These are phyloP conservation scores for Hydraecia micacea DNA, from an alignment of 2,888 invertebrate species.

Conservation along the genomic window DNA sequence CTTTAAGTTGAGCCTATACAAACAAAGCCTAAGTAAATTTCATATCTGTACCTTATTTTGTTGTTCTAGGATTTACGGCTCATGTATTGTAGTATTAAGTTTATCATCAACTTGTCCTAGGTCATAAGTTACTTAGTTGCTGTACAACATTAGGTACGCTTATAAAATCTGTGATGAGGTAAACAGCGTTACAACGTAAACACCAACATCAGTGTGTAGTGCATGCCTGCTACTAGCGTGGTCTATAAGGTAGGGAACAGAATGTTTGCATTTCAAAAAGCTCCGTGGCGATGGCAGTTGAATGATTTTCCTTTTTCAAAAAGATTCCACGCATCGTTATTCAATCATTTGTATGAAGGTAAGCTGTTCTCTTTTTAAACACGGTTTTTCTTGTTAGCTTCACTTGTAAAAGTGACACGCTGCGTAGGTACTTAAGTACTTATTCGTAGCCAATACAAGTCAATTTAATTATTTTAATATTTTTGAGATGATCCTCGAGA, in stretches of 20 bases:
- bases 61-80: constrained; percentile 70
- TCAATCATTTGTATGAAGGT: not conserved
- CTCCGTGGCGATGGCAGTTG: not conserved
- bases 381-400: not conserved
- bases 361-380: not conserved
- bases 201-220: not conserved
- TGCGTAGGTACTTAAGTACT: too few species aligned
- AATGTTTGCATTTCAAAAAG: not conserved
- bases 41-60: constrained; percentile 71
- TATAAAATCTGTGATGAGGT: constrained; percentile 44
- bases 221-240: not conserved
- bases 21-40: constrained; percentile 76
- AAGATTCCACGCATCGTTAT: not conserved
- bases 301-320: not conserved
- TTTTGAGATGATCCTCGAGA: too few species aligned
- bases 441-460: too few species aligned
- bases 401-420: too few species aligned
- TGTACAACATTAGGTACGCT: constrained; percentile 24
- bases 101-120: constrained; percentile 50
- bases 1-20: constrained; percentile 59
- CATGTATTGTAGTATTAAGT: constrained; percentile 49
- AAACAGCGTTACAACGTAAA: constrained; percentile 40
- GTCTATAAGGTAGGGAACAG: not conserved
- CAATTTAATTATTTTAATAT: too few species aligned
- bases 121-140: constrained; percentile 25